phyloP scores from a whole-genome alignment of 1,140 invertebrate genomes.

The Drosophila trapezifrons region DNA sequence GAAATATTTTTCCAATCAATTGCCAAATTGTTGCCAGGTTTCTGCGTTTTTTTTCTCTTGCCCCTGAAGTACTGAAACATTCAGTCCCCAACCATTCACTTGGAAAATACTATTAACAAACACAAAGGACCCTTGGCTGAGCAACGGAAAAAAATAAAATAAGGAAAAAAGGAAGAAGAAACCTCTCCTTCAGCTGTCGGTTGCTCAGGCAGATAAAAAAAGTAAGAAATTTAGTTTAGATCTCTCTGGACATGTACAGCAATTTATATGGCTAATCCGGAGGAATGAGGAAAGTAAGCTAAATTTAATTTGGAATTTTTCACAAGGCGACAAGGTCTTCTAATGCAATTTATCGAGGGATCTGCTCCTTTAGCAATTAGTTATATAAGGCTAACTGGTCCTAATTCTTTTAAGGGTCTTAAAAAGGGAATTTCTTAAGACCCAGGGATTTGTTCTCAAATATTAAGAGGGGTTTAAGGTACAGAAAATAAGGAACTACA shows the following conservation, averaged over 20 bases:
- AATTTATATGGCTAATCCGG: conserved; percentile 31
- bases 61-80: conserved; percentile 9
- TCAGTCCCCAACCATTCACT: conserved; percentile 39
- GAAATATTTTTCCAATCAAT: conserved; percentile 80
- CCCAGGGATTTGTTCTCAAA: no score
- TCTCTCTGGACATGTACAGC: conserved; percentile 15
- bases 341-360: conserved; percentile 36
- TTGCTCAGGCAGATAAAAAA: conserved; percentile 7
- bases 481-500: no score
- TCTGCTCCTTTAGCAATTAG: conserved; percentile 37
- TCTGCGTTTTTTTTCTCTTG: conserved; percentile 5
- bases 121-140: conserved; percentile 34
- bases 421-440: no score
- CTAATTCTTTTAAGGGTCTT: conserved; percentile 3
- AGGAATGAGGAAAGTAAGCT: not conserved
- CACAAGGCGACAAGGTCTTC: conserved; percentile 27
- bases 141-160: conserved; percentile 17
- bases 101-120: conserved; percentile 60
- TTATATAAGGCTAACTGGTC: conserved; percentile 13
- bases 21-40: conserved; percentile 57
- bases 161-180: conserved; percentile 4
- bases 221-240: conserved; percentile 43
- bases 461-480: not conserved
- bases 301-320: conserved; percentile 42
- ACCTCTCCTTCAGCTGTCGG: not conserved